Percentiles rank a stretch among this genome's conserved stretches.
These are phyloP conservation scores for Atherinosoma microstoma DNA, from an alignment of 2,797 vertebrate genomes.

Conservation along the genomic window DNA sequence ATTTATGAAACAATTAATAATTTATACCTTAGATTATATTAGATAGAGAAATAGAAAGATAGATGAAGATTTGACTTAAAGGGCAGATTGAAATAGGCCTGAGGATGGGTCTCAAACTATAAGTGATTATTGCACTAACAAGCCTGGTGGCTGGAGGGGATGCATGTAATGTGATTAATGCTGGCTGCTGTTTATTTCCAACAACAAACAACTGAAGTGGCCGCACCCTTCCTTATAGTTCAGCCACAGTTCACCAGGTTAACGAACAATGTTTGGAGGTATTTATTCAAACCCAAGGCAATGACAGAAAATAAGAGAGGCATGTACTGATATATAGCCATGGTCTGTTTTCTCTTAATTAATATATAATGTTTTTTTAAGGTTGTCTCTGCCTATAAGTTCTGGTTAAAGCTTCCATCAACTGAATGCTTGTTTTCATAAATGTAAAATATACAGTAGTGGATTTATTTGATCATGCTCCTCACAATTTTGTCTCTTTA, in stretches of 20 bases:
- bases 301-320: neutral
- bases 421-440: no score
- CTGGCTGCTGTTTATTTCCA: constrained; percentile 80
- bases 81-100: constrained; percentile 68
- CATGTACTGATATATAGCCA: neutral
- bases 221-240: constrained; percentile 70
- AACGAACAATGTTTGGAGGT: constrained; percentile 26
- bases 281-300: neutral
- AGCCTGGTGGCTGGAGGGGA: constrained; percentile 80
- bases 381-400: neutral
- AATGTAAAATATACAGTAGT: constrained; percentile 3
- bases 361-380: neutral
- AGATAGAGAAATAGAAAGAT: constrained; percentile 31
- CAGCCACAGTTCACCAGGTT: constrained; percentile 79
- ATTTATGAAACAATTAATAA: no score
- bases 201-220: constrained; percentile 85
- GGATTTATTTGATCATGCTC: constrained; percentile 1
- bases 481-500: constrained; percentile 1
- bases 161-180: constrained; percentile 84
- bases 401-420: neutral
- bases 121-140: constrained; percentile 85
- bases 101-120: constrained; percentile 77
- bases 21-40: no score
- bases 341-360: neutral
- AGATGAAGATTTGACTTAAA: constrained; percentile 64